phyloP scores from a whole-genome alignment of 2,113 vertebrate genomes.

The Peromyscus leucopus region DNA sequence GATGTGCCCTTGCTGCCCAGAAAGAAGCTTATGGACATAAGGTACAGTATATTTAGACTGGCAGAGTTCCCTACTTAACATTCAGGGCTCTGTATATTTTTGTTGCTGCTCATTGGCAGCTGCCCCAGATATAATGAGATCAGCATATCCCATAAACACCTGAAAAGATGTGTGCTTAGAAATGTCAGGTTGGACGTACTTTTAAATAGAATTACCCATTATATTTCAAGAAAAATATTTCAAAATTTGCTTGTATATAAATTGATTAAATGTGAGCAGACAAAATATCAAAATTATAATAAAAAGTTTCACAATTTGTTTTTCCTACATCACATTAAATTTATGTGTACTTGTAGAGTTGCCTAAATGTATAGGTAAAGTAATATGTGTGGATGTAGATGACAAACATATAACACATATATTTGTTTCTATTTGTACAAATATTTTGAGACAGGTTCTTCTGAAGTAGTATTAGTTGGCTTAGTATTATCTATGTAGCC shows the following conservation, averaged over 20 bases:
- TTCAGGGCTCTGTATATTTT: neutral
- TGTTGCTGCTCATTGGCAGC: constrained; percentile 53
- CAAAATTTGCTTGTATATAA: neutral
- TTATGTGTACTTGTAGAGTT: neutral
- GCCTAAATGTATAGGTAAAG: neutral
- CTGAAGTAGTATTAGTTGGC: neutral
- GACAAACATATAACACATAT: neutral
- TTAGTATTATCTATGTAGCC: neutral
- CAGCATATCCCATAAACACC: constrained; percentile 55
- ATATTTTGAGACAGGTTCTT: neutral
- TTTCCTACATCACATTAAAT: neutral
- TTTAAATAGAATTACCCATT: constrained; percentile 57
- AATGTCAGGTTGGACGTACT: constrained; percentile 57
- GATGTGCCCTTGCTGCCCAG: constrained; percentile 59
- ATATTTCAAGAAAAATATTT: constrained; percentile 15
- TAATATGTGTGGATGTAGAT: neutral
- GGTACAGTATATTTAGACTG: constrained; percentile 59
- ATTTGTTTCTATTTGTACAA: neutral
- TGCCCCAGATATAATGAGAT: constrained; percentile 64
- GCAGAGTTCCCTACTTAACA: constrained; percentile 28
- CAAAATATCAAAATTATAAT: constrained; percentile 59
- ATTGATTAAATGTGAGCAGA: neutral
- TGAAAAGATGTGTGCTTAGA: constrained; percentile 29
- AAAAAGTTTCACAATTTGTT: neutral
- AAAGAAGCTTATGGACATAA: constrained; percentile 68